Conservation (phyloP, 1,140 invertebrate species). For the Drosophila pectinifera region DNA sequence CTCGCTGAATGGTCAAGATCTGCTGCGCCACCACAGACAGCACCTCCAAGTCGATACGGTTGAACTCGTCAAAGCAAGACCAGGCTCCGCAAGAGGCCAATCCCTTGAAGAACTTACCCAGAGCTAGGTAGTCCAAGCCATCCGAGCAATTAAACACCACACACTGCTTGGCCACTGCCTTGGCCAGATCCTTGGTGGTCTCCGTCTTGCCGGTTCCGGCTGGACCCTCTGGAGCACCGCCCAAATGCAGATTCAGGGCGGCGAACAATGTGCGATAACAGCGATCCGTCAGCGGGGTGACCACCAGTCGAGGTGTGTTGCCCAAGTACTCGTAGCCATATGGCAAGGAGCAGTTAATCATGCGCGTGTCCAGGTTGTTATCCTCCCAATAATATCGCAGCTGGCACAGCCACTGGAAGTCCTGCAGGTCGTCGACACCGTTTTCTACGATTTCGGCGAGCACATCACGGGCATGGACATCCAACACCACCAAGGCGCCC, state of each 20-base stretch:
- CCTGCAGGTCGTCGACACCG: constrained; percentile 88
- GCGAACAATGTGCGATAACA: constrained; percentile 97
- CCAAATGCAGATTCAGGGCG: constrained; percentile 93
- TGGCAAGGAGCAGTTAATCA: constrained; percentile 95
- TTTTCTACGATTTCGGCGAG: constrained; percentile 89
- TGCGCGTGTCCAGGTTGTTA: constrained; percentile 90
- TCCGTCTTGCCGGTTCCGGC: constrained; percentile 98
- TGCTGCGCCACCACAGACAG: constrained; percentile 97
- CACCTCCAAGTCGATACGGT: constrained; percentile 93
- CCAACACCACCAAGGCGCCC: constrained; percentile 94
- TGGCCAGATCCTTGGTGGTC: constrained; percentile 98
- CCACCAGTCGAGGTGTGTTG: constrained; percentile 94
- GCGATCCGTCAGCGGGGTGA: constrained; percentile 95
- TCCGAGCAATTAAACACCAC: constrained; percentile 98
- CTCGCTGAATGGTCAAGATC: constrained; percentile 92
- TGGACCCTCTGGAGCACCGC: constrained; percentile 96
- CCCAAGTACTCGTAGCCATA: constrained; percentile 99
- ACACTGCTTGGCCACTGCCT: constrained; percentile 97
- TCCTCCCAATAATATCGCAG: constrained; percentile 98
- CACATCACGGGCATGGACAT: constrained; percentile 96
- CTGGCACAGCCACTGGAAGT: constrained; percentile 97
- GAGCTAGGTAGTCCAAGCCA: constrained; percentile 95
- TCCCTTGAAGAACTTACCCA: constrained; percentile 99
- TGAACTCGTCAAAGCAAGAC: constrained; percentile 99
- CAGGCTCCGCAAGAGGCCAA: constrained; percentile 97